phyloP scores from a whole-genome alignment of 2,113 vertebrate genomes.

The Chloropsis cyanopogon region DNA sequence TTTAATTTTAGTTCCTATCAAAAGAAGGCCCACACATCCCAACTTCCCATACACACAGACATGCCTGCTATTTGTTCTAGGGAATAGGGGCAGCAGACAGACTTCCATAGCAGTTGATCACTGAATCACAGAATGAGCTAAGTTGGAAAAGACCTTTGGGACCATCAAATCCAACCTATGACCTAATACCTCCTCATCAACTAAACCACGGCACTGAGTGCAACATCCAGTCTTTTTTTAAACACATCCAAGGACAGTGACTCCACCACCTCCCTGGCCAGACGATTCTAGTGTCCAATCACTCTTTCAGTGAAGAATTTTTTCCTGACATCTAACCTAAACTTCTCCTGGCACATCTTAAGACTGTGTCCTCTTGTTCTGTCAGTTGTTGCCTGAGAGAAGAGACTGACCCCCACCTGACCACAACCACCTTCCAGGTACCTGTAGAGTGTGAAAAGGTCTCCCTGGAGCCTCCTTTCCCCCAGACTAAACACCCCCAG shows the following conservation, averaged over 20 bases:
- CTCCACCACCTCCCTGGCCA: neutral
- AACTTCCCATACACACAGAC: neutral
- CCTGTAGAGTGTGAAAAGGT: rapidly evolving
- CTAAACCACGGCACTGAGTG: neutral
- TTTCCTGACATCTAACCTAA: neutral
- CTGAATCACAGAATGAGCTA: neutral
- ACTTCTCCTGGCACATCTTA: rapidly evolving
- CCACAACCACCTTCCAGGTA: rapidly evolving
- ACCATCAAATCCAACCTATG: neutral
- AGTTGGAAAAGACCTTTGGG: neutral
- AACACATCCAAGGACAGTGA: neutral
- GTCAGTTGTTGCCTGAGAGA: neutral
- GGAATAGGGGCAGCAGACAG: neutral
- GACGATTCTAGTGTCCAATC: rapidly evolving
- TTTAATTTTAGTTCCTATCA: neutral
- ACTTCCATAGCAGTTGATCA: neutral
- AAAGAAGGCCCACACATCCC: rapidly evolving
- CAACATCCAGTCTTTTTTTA: neutral
- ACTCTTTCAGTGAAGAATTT: neutral
- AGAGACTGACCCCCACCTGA: neutral
- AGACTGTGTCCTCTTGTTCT: neutral
- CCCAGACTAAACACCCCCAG: neutral
- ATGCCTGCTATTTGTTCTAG: neutral
- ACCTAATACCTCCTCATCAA: neutral
- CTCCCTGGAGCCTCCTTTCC: neutral